Evolutionary conservation across 2,113 vertebrate species (phyloP).

Genomic region (Petaurus breviceps): DNA sequence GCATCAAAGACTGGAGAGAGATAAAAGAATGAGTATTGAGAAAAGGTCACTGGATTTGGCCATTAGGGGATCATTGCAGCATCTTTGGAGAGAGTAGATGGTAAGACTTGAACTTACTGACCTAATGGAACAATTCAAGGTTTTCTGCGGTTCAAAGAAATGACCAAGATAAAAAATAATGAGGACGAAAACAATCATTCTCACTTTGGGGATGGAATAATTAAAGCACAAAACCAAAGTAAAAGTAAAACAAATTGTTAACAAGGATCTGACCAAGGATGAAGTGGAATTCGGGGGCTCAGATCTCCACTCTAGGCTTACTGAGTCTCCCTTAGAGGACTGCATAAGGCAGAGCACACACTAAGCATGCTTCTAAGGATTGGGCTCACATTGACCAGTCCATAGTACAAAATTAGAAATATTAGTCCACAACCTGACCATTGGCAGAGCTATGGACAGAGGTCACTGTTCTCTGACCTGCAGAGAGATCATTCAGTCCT

Average conservation of each 20-base stretch:
- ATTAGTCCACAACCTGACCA: neutral
- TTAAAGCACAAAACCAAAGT: neutral
- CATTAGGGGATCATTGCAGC: no score
- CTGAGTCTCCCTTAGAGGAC: no score
- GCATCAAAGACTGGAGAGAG: no score
- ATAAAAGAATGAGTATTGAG: no score
- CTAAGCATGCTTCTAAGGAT: no score
- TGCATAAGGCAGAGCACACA: no score
- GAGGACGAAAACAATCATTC: neutral
- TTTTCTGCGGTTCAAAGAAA: neutral
- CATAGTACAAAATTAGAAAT: no score
- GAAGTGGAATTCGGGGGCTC: no score
- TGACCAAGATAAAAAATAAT: no score
- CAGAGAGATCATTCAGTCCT: neutral
- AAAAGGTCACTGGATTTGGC: no score
- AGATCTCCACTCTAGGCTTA: no score
- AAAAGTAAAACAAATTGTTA: neutral
- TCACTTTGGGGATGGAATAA: neutral
- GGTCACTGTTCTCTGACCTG: accelerated
- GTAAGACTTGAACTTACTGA: neutral
- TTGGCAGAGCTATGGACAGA: neutral
- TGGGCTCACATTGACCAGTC: neutral
- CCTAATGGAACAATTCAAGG: neutral
- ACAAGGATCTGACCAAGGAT: no score
- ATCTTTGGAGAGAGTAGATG: neutral